Conservation (phyloP, 2,888 invertebrate genomes). For the Ecdyonurus torrentis region DNA sequence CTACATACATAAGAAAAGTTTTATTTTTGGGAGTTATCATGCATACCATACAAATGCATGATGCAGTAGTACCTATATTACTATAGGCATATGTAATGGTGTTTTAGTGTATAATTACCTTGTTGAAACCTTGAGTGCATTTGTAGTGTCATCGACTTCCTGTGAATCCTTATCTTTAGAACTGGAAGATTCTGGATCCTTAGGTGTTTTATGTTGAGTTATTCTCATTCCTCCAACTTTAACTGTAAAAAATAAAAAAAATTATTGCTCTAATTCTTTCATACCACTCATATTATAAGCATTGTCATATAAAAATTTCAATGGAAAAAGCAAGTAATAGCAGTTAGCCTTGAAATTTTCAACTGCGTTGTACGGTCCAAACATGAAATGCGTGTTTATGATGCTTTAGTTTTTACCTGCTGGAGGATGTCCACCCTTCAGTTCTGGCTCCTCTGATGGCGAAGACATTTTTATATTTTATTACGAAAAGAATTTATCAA, state of each 20-base stretch:
- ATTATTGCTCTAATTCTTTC: no score
- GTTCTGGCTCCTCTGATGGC: constrained; percentile 46
- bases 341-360: constrained; percentile 10
- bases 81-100: no score
- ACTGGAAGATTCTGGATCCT: constrained; percentile 38
- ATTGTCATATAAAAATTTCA: constrained; percentile 12
- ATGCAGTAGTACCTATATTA: no score
- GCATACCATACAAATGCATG: no score
- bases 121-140: constrained; percentile 52
- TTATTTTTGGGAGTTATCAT: no score
- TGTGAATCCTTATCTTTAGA: constrained; percentile 1
- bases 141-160: constrained; percentile 46
- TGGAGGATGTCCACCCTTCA: constrained; percentile 78
- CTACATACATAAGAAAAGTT: no score
- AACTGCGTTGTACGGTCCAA: not conserved
- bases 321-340: constrained; percentile 8
- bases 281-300: constrained; percentile 9
- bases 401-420: constrained; percentile 47
- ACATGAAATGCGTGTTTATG: not conserved
- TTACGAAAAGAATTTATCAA: no score
- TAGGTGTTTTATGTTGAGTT: constrained; percentile 65
- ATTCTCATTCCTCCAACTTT: constrained; percentile 89
- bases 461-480: no score
- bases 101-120: constrained; percentile 32
- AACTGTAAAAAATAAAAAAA: constrained; percentile 34